Conservation (phyloP, 2,888 invertebrate species). For the Sphaeridia pumilis region DNA sequence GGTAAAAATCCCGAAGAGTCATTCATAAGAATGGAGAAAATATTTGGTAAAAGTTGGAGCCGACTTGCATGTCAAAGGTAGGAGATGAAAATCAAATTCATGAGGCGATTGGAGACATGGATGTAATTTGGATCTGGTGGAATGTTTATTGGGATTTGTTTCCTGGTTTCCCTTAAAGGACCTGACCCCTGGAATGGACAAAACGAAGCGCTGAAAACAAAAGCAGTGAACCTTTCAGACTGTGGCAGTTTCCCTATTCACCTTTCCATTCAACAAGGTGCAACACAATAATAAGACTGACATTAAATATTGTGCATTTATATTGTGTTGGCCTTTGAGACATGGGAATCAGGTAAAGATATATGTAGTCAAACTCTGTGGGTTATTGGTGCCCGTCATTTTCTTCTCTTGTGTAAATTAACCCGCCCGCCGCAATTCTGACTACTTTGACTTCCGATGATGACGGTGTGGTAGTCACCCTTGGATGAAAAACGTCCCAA, state of each 20-base stretch:
- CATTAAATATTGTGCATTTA: conserved; percentile 3
- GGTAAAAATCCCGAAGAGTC: too few relatives aligned
- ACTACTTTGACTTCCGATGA: not conserved
- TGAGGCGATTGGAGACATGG: not conserved
- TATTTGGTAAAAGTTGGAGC: too few relatives aligned
- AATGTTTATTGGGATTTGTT: conserved; percentile 1
- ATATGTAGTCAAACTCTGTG: too few relatives aligned
- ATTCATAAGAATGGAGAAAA: too few relatives aligned
- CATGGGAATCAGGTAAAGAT: not conserved
- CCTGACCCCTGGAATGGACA: not conserved
- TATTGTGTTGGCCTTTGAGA: too few relatives aligned
- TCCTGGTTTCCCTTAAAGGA: not conserved
- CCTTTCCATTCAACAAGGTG: not conserved
- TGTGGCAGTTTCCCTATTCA: not conserved
- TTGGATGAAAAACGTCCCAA: not conserved
- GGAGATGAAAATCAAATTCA: not conserved
- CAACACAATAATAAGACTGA: not conserved
- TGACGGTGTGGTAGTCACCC: not conserved
- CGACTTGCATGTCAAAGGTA: conserved; percentile 1
- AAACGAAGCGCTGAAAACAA: not conserved
- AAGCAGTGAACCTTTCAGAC: too few relatives aligned
- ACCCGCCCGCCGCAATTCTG: too few relatives aligned
- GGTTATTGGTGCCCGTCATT: too few relatives aligned
- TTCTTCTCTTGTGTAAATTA: too few relatives aligned
- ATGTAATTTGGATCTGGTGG: conserved; percentile 2